phyloP scores from a whole-genome alignment of 2,113 vertebrate genomes.

The Poecilia latipinna region DNA sequence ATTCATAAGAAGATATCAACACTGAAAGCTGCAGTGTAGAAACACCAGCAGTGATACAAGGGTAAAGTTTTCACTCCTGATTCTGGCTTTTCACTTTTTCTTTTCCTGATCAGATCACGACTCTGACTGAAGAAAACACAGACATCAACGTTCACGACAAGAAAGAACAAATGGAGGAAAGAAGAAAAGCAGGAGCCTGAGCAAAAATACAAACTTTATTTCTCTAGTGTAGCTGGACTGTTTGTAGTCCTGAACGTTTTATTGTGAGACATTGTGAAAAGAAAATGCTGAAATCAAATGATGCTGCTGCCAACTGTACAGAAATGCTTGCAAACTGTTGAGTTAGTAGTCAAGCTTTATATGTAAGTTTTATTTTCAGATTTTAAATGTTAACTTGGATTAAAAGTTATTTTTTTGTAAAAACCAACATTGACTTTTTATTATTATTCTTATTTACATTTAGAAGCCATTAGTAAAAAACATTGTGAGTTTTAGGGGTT shows the following conservation, averaged over 20 bases:
- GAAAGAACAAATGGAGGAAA: conserved; percentile 7
- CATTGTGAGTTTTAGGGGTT: conserved; percentile 16
- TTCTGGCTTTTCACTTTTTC: background rate
- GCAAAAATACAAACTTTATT: conserved; percentile 24
- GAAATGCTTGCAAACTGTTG: conserved; percentile 32
- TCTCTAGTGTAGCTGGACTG: conserved; percentile 30
- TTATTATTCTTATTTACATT: background rate
- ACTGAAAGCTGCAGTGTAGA: background rate
- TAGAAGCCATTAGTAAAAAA: conserved; percentile 23
- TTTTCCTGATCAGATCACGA: conserved; percentile 32
- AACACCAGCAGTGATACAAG: no score
- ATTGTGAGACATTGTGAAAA: conserved; percentile 24
- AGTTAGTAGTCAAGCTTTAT: conserved; percentile 1
- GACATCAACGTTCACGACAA: conserved; percentile 2
- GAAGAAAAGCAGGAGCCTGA: background rate
- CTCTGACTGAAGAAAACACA: conserved; percentile 24
- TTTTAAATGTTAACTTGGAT: conserved; percentile 17
- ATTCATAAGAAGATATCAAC: background rate
- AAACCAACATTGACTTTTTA: background rate
- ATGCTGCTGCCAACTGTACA: conserved; percentile 66
- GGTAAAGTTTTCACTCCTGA: background rate
- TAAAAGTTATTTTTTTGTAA: background rate
- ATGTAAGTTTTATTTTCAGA: background rate
- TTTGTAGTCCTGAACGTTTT: conserved; percentile 51
- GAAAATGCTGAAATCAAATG: conserved; percentile 13